phyloP scores from a whole-genome alignment of 1,140 invertebrate genomes.

The Watersipora subatra region DNA sequence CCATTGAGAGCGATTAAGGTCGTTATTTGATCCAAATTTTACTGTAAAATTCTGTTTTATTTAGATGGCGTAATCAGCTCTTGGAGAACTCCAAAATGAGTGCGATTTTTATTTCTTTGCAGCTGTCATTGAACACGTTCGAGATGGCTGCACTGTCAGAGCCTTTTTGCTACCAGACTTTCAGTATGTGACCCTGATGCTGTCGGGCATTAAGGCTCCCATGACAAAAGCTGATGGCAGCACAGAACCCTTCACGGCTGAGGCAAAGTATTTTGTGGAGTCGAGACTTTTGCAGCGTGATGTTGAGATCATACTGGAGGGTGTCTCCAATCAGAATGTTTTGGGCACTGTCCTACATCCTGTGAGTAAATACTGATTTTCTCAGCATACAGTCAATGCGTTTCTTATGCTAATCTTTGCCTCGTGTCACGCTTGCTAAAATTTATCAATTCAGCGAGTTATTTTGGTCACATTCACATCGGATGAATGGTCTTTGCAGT shows the following conservation, averaged over 20 bases:
- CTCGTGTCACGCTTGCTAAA: not conserved
- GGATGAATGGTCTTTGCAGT: too few species aligned
- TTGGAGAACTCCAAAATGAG: too few species aligned
- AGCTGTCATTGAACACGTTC: slow-evolving; percentile 85
- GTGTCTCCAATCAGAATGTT: slow-evolving; percentile 73
- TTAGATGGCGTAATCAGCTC: too few species aligned
- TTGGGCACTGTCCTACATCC: slow-evolving; percentile 89
- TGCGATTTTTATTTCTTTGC: too few species aligned
- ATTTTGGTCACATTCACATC: not conserved
- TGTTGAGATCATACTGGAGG: slow-evolving; percentile 79
- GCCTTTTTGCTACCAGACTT: slow-evolving; percentile 72
- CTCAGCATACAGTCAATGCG: too few species aligned
- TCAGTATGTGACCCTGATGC: slow-evolving; percentile 77
- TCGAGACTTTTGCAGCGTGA: slow-evolving; percentile 78
- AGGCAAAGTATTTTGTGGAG: slow-evolving; percentile 82
- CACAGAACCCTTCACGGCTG: slow-evolving; percentile 56
- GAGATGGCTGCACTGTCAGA: slow-evolving; percentile 86
- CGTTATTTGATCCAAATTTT: too few species aligned
- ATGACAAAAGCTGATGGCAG: slow-evolving; percentile 59
- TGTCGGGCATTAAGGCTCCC: slow-evolving; percentile 63
- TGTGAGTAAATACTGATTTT: slow-evolving; percentile 41
- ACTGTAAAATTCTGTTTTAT: too few species aligned
- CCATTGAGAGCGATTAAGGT: too few species aligned
- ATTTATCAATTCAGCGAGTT: not conserved
- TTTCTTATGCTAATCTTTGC: not conserved